Evolutionary conservation across 1,140 invertebrate genomes (phyloP).

Genomic region (Calycopis cecrops): DNA sequence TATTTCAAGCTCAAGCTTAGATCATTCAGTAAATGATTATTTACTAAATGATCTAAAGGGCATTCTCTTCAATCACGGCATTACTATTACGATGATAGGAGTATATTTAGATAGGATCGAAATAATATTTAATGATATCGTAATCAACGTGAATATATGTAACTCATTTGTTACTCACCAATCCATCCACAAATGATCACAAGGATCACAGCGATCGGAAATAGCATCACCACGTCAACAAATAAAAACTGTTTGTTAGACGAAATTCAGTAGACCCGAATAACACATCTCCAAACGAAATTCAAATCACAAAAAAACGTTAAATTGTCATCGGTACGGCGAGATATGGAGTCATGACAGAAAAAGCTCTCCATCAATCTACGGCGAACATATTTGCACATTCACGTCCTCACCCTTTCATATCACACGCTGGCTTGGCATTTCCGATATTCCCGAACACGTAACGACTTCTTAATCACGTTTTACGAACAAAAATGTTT

Average conservation of each 20-base stretch:
- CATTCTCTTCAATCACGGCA: too few relatives aligned
- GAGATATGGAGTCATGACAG: slow-evolving; percentile 42
- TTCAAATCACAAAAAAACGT: slow-evolving; percentile 29
- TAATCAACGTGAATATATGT: too few relatives aligned
- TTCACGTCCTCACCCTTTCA: slow-evolving; percentile 39
- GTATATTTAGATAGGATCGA: too few relatives aligned
- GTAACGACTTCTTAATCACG: slow-evolving; percentile 37
- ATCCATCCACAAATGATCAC: too few relatives aligned
- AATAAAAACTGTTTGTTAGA: neutral
- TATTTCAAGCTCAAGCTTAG: too few relatives aligned
- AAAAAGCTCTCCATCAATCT: slow-evolving; percentile 58
- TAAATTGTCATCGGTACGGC: slow-evolving; percentile 30
- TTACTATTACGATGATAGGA: too few relatives aligned
- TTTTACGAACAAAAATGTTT: slow-evolving; percentile 4
- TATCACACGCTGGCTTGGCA: slow-evolving; percentile 38
- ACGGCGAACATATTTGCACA: slow-evolving; percentile 49
- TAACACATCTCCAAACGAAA: slow-evolving; percentile 18
- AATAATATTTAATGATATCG: too few relatives aligned
- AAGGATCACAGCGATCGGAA: too few relatives aligned
- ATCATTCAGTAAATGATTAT: too few relatives aligned
- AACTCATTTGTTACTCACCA: too few relatives aligned
- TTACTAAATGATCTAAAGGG: too few relatives aligned
- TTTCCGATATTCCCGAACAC: slow-evolving; percentile 40
- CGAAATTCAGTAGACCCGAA: neutral
- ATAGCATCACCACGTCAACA: neutral